Percentiles rank a stretch among this genome's conserved stretches.
Evolutionary conservation across 2,797 vertebrate species (phyloP).

Genomic region (Labeo calbasu): DNA sequence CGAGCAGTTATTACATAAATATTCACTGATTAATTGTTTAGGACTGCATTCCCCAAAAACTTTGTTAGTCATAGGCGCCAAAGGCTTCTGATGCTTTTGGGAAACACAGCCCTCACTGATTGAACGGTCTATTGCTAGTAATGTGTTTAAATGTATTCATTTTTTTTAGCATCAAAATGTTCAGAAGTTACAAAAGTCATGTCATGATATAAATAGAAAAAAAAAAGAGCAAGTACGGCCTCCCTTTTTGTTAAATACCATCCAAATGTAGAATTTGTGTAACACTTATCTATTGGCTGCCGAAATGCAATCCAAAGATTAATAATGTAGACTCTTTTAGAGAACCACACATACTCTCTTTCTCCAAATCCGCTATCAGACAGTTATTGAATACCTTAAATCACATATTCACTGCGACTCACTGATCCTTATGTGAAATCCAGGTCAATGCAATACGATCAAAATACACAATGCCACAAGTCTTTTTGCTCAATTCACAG

Average conservation of each 20-base stretch:
- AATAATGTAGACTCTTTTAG: slow-evolving; percentile 39
- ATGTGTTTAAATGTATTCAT: neutral
- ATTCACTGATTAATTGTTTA: neutral
- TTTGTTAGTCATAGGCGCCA: neutral
- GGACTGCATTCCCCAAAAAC: neutral
- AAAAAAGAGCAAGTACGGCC: neutral
- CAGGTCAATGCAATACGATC: slow-evolving; percentile 41
- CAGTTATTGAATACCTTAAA: slow-evolving; percentile 53
- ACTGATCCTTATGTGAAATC: slow-evolving; percentile 45
- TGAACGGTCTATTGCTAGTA: neutral
- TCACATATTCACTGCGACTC: slow-evolving; percentile 44
- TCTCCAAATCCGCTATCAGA: slow-evolving; percentile 30
- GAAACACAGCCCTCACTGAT: neutral
- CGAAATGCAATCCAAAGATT: slow-evolving; percentile 37
- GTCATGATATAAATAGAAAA: neutral
- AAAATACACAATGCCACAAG: neutral
- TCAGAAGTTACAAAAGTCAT: neutral
- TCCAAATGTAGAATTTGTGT: neutral
- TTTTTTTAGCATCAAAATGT: neutral
- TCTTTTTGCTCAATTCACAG: neutral
- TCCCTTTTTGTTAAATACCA: slow-evolving; percentile 9
- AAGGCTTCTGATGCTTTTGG: neutral
- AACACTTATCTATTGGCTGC: neutral
- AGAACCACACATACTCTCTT: slow-evolving; percentile 18
- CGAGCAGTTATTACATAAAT: neutral